phyloP scores from a whole-genome alignment of 2,113 vertebrate species.

The Burhinus oedicnemus region DNA sequence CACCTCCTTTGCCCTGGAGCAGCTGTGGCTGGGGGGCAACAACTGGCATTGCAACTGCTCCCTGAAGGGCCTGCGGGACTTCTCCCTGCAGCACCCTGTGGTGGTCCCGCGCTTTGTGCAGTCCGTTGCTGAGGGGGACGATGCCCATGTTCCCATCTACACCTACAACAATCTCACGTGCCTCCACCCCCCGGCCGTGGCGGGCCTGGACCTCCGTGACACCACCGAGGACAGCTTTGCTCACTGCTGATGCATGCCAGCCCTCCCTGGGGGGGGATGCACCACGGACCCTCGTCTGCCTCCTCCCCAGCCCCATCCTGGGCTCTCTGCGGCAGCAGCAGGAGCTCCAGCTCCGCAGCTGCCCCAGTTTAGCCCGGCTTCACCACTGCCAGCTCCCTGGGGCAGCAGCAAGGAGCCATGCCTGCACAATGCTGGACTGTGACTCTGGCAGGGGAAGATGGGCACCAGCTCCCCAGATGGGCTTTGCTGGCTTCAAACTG shows the following conservation, averaged over 20 bases:
- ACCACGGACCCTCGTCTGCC: background rate
- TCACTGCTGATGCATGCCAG: constrained; percentile 70
- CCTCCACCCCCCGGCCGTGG: constrained; percentile 72
- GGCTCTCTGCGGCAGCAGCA: background rate
- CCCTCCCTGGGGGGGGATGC: background rate
- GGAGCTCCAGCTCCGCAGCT: background rate
- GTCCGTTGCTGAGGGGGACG: constrained; percentile 84
- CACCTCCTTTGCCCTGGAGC: constrained; percentile 78
- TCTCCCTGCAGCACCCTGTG: constrained; percentile 76
- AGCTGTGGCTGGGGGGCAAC: constrained; percentile 91
- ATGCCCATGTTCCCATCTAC: constrained; percentile 77
- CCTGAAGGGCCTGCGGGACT: constrained; percentile 80
- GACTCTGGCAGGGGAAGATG: background rate
- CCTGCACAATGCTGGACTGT: background rate
- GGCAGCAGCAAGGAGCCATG: background rate
- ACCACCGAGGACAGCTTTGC: constrained; percentile 78
- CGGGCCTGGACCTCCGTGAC: constrained; percentile 88
- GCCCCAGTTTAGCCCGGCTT: background rate
- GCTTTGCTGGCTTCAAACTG: background rate
- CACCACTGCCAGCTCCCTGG: background rate
- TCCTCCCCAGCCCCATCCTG: background rate
- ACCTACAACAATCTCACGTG: constrained; percentile 95
- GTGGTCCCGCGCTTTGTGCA: constrained; percentile 85
- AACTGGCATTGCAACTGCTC: constrained; percentile 89
- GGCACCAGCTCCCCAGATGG: background rate